Evolutionary conservation across 2,113 vertebrate species (phyloP).

Genomic region (Sprattus sprattus): DNA sequence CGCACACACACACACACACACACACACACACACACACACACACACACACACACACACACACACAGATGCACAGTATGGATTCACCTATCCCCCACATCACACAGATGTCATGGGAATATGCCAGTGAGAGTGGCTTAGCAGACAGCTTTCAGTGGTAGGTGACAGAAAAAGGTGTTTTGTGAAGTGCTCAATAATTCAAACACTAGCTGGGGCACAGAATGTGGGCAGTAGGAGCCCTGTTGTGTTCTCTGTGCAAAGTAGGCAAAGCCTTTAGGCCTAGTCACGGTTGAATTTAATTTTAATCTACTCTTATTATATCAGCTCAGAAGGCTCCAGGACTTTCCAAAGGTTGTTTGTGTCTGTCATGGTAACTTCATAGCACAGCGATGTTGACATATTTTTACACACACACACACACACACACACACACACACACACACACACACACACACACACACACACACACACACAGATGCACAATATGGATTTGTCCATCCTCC

Average conservation of each 20-base stretch:
- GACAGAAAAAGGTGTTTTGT: neutral
- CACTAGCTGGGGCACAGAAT: neutral
- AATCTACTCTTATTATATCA: neutral
- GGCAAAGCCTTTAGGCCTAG: neutral
- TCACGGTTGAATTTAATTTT: neutral
- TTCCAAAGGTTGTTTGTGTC: constrained; percentile 12
- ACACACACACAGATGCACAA: neutral
- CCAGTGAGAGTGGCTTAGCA: neutral
- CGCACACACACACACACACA: neutral
- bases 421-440: no score
- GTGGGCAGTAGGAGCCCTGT: neutral
- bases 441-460: no score
- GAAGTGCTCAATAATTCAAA: constrained; percentile 25
- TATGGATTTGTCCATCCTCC: neutral
- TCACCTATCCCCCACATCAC: neutral
- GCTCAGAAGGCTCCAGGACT: neutral
- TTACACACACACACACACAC: no score
- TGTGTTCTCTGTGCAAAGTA: neutral
- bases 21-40: no score
- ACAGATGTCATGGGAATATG: neutral
- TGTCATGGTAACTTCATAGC: neutral
- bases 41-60: neutral
- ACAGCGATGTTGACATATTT: neutral
- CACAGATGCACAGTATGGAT: neutral
- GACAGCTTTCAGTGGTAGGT: neutral